phyloP scores from a whole-genome alignment of 2,113 vertebrate genomes.

The Pseudorhombus dupliciocellatus region DNA sequence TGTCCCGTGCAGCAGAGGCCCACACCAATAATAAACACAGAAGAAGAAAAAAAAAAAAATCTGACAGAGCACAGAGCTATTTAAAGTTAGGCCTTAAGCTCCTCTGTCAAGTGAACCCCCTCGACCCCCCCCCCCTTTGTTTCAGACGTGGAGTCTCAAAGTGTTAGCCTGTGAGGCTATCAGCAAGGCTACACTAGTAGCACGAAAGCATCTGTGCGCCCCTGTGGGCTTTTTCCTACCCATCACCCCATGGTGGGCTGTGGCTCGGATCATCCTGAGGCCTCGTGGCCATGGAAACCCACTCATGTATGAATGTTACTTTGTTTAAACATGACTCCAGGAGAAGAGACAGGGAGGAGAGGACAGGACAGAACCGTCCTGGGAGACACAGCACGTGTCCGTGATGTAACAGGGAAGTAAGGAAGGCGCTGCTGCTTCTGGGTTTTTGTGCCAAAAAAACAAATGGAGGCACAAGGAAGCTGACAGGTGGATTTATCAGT shows the following conservation, averaged over 20 bases:
- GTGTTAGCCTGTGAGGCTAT: constrained; percentile 48
- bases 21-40: constrained; percentile 41
- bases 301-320: constrained; percentile 80
- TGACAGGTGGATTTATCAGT: constrained; percentile 23
- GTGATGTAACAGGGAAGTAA: constrained; percentile 49
- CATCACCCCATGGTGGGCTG: constrained; percentile 68
- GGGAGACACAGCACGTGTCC: constrained; percentile 53
- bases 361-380: constrained; percentile 54
- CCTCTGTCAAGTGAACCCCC: constrained; percentile 67
- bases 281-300: constrained; percentile 75
- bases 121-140: not conserved
- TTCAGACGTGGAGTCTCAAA: constrained; percentile 51
- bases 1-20: constrained; percentile 13
- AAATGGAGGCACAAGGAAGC: constrained; percentile 1
- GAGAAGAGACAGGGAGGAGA: constrained; percentile 61
- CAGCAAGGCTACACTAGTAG: constrained; percentile 52
- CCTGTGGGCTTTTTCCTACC: constrained; percentile 64
- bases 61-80: constrained; percentile 63
- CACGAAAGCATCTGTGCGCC: constrained; percentile 75
- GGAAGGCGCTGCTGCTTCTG: not conserved
- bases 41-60: constrained; percentile 27
- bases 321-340: constrained; percentile 75
- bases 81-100: constrained; percentile 66
- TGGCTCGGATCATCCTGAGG: constrained; percentile 64
- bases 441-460: constrained; percentile 15